A percentile compares a stretch with the other conserved stretches of the same genome.
Conservation (phyloP, 2,113 vertebrate genomes). For the Ailurus styani region DNA sequence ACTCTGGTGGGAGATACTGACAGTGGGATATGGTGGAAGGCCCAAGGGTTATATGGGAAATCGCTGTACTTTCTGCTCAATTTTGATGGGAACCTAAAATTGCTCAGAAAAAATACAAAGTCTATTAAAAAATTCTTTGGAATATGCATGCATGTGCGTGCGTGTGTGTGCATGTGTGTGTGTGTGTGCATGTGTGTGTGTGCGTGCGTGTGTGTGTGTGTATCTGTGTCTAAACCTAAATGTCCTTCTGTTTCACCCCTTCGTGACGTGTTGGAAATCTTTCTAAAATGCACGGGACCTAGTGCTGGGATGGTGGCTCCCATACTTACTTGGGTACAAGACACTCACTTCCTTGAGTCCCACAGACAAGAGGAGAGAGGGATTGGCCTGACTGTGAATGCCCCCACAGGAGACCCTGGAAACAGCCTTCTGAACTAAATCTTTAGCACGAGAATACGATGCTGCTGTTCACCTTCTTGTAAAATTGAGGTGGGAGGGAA, state of each 20-base stretch:
- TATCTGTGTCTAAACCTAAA: background rate
- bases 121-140: background rate
- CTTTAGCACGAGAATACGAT: background rate
- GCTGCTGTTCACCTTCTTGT: background rate
- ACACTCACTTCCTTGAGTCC: background rate
- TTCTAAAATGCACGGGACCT: background rate
- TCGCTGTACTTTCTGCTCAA: background rate
- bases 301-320: background rate
- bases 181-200: too few species aligned
- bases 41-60: background rate
- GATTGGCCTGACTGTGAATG: background rate
- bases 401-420: background rate
- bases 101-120: background rate
- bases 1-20: too few species aligned
- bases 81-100: slow-evolving; percentile 5
- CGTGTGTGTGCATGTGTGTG: background rate
- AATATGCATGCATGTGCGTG: fast-evolving
- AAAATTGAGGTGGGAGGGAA: background rate
- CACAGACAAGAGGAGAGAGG: background rate
- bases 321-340: fast-evolving
- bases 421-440: background rate
- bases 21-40: background rate
- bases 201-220: too few species aligned
- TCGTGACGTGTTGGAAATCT: background rate
- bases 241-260: background rate